Base-by-base conservation (phyloP, 2,113 vertebrate genomes). In the Willisornis vidua region DNA sequence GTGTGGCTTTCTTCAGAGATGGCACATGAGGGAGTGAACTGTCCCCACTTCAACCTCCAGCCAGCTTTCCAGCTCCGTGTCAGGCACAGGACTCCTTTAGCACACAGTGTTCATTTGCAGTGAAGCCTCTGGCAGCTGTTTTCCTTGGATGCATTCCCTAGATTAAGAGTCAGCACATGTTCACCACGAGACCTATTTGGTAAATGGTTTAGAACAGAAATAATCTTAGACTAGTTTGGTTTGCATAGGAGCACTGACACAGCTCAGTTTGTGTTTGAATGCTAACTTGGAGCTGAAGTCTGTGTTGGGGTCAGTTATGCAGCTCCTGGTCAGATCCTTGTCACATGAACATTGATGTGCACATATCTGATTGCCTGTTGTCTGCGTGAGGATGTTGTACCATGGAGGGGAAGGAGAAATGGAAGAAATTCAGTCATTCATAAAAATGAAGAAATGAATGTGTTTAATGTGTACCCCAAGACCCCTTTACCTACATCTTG, bases 121-220 rank as follows among this genome's bases (percentile, higher is more conserved):
- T 16, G 87, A 96, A 94, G 95, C 95, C 85, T 94, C 87, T 82
- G 95, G 94, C 96, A 97, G 95, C 96, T 96, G 88, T 92, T 96
- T 86, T 86, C 77, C 88, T 96, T 97, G 96, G 96, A 96, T 45
- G 70, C 4, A 33, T 96, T 96, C 96, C 94, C 95, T 72, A 86
- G 88, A 86, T 94, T 83, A 92, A 94, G 94, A 95, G 93, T 95
- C 92, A 95, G 92, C 94, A 96, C 93, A 93, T 96, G 94, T 89
- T 97, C 83, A 80, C 93, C 91, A 90, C 10, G 39, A 88, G 96
- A 95, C 92, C 85, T 90, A 25, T 90, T 86, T 90, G 92, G 91
- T 97, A 80, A 94, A 85, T 2, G 48, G 75, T 39, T 90, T 85
- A 84, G 90, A 90, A n/a, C 65, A 89, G 86, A 76, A 83, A 74